These are phyloP conservation scores for Microcebus jonahi DNA, from an alignment of 2,113 vertebrate species.

Conservation along the genomic window DNA sequence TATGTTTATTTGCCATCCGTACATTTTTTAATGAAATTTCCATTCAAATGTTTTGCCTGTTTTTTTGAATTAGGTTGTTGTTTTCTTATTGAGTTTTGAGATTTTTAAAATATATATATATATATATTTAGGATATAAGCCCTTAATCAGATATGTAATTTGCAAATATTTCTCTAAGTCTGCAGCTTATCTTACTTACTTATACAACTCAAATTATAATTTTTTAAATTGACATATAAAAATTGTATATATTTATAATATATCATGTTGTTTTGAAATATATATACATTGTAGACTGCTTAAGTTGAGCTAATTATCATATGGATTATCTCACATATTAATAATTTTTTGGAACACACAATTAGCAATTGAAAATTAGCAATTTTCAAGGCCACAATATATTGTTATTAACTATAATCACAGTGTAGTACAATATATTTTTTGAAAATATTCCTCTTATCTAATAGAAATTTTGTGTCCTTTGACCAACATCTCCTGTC, in stretches of 20 bases:
- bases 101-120: not conserved
- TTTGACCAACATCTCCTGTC: not conserved
- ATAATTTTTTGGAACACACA: not conserved
- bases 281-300: not conserved
- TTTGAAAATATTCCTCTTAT: not conserved
- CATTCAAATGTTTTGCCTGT: not conserved
- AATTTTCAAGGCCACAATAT: not conserved
- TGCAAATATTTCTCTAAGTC: not conserved
- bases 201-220: not conserved
- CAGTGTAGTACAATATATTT: not conserved
- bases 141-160: not conserved
- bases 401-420: not conserved
- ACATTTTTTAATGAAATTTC: not conserved
- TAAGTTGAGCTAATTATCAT: not conserved
- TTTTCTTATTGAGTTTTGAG: conserved; percentile 43
- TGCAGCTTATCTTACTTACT: not conserved
- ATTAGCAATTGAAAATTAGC: not conserved
- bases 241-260: not conserved
- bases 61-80: not conserved
- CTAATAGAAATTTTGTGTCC: not conserved
- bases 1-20: not conserved
- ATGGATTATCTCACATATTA: not conserved
- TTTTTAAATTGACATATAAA: not conserved
- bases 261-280: not conserved
- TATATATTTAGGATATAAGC: not conserved